Evolutionary conservation across 1,140 invertebrate genomes (phyloP), one percentile per base, ranked within the genome.

Genomic region (Psilanteris sp.): DNA sequence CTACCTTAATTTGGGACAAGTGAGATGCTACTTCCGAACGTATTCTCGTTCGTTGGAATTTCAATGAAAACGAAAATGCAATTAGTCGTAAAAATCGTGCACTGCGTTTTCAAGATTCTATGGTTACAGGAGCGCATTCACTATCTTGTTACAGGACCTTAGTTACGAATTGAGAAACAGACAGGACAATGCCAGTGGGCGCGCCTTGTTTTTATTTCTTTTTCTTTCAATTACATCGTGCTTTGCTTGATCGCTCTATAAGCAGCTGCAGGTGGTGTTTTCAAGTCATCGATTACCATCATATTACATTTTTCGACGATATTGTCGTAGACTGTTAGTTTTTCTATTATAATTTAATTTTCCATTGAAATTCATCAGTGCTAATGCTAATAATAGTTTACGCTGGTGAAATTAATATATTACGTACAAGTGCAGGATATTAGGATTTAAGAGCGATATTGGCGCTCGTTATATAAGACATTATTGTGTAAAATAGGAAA

Each of bases 181-280:
- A 46, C 74, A 74, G 66, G 68, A 79, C 78, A 79, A 79, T 81
- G 66, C 46, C 39, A 31, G 46, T 78, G 79, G 75, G 70, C 62
- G 70, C 68, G 59, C 71, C 75, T 66, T 64, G 36, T 68, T 61
- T 59, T 50, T 48, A 46, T 67, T 57, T 54, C 61, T 62, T 67
- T 62, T 57, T 57, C 50, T 50, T 64, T n/a, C 50, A 27, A 26
- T 48, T 62, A 62, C 48, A 48, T n/a, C 18, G 37, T 48, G 15
- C 48, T 46, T 46, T 46, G 32, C 57, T 62, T 44, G 37, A 62
- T 50, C 43, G 32, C 20, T 41, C 7, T 50, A 34, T 50, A 57
- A 73, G 50, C 57, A 57, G 48, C 36, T 73, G 44, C 70, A 73
- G 57, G 43, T 73, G 57, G 41, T 73, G 36, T 64, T 64, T 64